These are phyloP conservation scores for Coilia nasus DNA, from an alignment of 2,797 vertebrate species.

Conservation along the genomic window DNA sequence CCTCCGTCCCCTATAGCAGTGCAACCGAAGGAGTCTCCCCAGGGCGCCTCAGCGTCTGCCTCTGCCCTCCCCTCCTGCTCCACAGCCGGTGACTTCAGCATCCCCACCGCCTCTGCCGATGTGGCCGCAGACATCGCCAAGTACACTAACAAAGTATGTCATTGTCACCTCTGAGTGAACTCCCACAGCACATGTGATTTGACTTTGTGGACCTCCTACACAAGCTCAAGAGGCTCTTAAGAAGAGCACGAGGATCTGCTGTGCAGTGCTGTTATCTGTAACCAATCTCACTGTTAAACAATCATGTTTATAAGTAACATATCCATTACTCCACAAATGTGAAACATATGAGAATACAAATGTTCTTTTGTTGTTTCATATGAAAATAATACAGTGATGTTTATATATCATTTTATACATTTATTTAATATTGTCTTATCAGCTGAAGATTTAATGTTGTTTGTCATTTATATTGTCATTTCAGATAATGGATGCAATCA, in stretches of 20 bases:
- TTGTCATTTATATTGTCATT: conserved; percentile 39
- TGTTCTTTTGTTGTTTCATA: neutral
- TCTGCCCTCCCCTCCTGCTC: conserved; percentile 74
- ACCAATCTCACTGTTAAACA: neutral
- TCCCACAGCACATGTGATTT: neutral
- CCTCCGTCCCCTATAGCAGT: conserved; percentile 67
- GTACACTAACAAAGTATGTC: conserved; percentile 94
- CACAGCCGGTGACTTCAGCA: conserved; percentile 82
- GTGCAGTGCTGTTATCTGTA: neutral
- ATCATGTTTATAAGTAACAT: too few species aligned
- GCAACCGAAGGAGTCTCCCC: conserved; percentile 90
- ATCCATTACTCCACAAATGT: too few species aligned
- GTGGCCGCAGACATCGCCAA: conserved; percentile 97
- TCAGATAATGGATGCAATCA: conserved; percentile 98
- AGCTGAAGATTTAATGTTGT: neutral
- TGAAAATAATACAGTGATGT: neutral
- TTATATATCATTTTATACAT: neutral
- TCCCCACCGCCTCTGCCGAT: conserved; percentile 92
- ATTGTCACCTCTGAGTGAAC: neutral
- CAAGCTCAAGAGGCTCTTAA: neutral
- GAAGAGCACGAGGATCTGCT: neutral
- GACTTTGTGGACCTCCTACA: neutral
- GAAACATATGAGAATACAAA: neutral
- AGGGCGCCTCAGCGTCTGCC: conserved; percentile 77
- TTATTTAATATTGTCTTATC: neutral